Evolutionary conservation across 2,888 invertebrate genomes (phyloP).

Genomic region (Aradus depressus): DNA sequence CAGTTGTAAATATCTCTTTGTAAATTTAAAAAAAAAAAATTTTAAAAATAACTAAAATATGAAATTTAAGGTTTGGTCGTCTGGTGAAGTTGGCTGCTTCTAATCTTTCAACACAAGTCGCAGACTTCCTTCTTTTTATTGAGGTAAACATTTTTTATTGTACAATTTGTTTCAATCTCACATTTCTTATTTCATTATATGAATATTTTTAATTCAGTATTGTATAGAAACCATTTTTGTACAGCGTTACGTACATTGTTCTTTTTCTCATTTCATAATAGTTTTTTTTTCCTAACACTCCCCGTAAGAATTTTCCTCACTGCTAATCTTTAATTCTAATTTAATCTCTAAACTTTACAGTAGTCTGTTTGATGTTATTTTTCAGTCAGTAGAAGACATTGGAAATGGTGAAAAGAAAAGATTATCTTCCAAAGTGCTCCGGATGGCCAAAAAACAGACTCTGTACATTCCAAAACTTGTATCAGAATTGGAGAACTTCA

Average conservation of each 20-base stretch:
- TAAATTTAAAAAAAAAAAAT: no score
- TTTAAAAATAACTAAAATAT: no score
- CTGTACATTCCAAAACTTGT: constrained; percentile 53
- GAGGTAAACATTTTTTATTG: constrained; percentile 31
- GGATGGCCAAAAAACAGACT: constrained; percentile 38
- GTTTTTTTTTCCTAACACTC: no score
- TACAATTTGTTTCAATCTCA: no score
- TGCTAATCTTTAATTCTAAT: no score
- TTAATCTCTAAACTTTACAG: no score
- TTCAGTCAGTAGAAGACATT: constrained; percentile 30
- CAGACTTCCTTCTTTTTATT: constrained; percentile 32
- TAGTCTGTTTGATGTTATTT: neutral
- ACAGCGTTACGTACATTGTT: constrained; percentile 17
- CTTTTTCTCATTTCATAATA: no score
- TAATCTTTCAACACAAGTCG: constrained; percentile 31
- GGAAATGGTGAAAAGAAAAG: constrained; percentile 33
- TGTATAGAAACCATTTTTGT: neutral
- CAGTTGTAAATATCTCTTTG: no score
- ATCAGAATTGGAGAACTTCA: constrained; percentile 51
- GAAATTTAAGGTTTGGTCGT: constrained; percentile 32
- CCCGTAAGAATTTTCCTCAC: no score
- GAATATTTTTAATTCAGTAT: neutral
- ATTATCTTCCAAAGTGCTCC: constrained; percentile 35
- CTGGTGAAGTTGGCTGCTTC: constrained; percentile 32
- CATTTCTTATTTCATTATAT: neutral